Evolutionary conservation across 2,113 vertebrate genomes (phyloP).

Genomic region (Hemichromis elongatus): DNA sequence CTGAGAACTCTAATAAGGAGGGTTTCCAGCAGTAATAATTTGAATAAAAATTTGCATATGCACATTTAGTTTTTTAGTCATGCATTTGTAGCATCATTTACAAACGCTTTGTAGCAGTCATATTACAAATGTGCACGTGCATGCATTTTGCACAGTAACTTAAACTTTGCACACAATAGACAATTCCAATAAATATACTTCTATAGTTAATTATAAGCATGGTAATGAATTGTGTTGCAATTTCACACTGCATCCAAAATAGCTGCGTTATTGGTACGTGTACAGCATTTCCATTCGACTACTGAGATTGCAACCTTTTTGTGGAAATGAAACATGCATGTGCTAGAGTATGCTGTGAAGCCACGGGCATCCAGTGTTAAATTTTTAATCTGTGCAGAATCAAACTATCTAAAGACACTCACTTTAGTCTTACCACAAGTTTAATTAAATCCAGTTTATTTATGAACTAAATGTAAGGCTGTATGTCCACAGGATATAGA

Average conservation of each 20-base stretch:
- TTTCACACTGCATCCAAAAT: background rate
- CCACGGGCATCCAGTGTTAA: background rate
- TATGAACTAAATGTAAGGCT: background rate
- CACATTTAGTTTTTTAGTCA: background rate
- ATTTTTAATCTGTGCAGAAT: background rate
- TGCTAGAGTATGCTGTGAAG: background rate
- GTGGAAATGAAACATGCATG: background rate
- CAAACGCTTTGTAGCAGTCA: no score
- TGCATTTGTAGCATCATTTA: background rate
- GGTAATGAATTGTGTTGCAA: background rate
- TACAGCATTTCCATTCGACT: background rate
- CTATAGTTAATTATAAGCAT: background rate
- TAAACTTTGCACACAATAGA: background rate
- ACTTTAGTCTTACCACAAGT: background rate
- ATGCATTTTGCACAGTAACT: background rate
- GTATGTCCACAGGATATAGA: background rate
- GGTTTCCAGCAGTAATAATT: background rate
- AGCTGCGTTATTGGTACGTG: background rate
- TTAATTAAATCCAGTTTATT: background rate
- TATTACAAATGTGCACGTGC: background rate
- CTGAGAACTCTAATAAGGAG: background rate
- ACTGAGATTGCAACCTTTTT: background rate
- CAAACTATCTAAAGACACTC: background rate
- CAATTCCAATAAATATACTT: rapidly evolving
- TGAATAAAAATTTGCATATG: background rate